Evolutionary conservation across 2,888 invertebrate genomes (phyloP).

Genomic region (Osmoderma eremita): DNA sequence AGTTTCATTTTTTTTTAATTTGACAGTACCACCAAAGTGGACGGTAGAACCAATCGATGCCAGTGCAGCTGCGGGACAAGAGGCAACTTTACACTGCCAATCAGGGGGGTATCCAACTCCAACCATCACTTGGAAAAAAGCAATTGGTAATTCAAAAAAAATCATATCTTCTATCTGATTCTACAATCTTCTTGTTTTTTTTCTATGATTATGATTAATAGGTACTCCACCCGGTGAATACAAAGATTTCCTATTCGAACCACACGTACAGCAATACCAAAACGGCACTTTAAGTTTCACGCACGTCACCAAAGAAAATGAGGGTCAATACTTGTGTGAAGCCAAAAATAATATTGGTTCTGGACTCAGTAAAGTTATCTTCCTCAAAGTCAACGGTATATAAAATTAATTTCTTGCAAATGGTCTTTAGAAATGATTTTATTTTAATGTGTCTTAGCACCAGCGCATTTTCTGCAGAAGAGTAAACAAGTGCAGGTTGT

Average conservation of each 20-base stretch:
- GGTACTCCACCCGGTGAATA: conserved; percentile 79
- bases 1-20: too few relatives aligned
- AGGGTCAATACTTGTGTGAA: conserved; percentile 92
- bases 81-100: conserved; percentile 86
- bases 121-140: conserved; percentile 88
- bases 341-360: conserved; percentile 93
- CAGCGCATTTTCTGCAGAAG: conserved; percentile 86
- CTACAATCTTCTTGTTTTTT: not conserved
- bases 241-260: conserved; percentile 84
- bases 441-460: too few relatives aligned
- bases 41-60: conserved; percentile 85
- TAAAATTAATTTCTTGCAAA: too few relatives aligned
- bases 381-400: conserved; percentile 87
- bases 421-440: too few relatives aligned
- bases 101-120: conserved; percentile 94
- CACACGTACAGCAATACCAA: conserved; percentile 78
- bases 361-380: conserved; percentile 91
- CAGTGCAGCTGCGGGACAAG: conserved; percentile 85
- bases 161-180: not conserved
- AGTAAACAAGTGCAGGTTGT: conserved; percentile 84
- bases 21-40: conserved; percentile 88
- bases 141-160: conserved; percentile 77
- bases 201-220: conserved; percentile 53
- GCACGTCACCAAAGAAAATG: conserved; percentile 85
- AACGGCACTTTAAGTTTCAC: conserved; percentile 88